Conservation (phyloP, 2,113 vertebrate genomes). For the Macrotus californicus region DNA sequence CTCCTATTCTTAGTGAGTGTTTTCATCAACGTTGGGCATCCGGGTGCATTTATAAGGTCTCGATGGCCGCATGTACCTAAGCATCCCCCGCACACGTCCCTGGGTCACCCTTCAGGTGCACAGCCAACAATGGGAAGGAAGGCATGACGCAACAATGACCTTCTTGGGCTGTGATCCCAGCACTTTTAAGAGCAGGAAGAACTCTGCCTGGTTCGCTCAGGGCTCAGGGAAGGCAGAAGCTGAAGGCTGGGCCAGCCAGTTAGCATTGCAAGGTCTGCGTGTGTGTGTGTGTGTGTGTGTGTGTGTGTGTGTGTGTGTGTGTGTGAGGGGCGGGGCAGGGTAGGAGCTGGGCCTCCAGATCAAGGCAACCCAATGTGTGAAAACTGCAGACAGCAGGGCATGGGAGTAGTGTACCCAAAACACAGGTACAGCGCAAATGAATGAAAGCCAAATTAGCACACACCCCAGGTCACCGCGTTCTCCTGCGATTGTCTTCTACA, state of each 20-base stretch:
- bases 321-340: fast-evolving
- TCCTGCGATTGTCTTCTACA: not conserved
- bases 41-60: not conserved
- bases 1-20: not conserved
- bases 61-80: not conserved
- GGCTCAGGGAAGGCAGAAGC: not conserved
- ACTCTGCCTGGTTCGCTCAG: not conserved
- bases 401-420: not conserved
- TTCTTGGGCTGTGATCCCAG: not conserved
- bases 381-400: not conserved
- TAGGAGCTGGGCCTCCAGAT: not conserved
- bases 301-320: not conserved
- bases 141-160: no score
- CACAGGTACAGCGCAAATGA: not conserved
- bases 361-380: not conserved
- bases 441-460: not conserved
- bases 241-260: not conserved
- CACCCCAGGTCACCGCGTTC: fast-evolving
- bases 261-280: not conserved
- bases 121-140: not conserved
- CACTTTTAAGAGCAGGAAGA: no score
- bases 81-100: not conserved
- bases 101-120: no score
- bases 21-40: no score
- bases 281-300: no score